Base-by-base conservation (phyloP, 2,113 vertebrate genomes). In the Phaetusa simplex region DNA sequence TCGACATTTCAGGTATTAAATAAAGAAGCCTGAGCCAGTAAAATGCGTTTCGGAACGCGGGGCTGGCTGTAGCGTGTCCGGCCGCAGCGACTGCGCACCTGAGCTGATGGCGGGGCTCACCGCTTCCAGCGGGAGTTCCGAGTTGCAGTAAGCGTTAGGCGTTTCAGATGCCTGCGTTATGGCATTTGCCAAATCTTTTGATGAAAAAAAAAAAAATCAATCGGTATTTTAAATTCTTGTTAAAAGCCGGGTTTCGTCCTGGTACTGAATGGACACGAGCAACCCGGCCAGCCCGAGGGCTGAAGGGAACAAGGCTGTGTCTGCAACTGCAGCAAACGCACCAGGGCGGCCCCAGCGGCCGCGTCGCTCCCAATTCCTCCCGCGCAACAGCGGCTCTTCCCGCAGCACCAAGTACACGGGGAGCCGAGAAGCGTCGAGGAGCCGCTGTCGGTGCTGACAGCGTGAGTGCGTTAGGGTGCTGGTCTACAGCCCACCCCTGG, bases 401-500 rank as follows among this genome's bases (percentile, higher is more conserved):
- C 47, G 12, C 21, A 2, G 5, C 15, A 30, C 29, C 1, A 18
- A 53, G 18, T 1, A 1, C 9, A 11, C 10, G 3, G 53, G 47
- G 23, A 59, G 49, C 36, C 1, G 2, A 26, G 27, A 17, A 45
- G 19, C 14, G 2, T 3, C 5, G 14, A 14, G 14, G 64, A 38
- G 4, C 2, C 16, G 22, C 32, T 3, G n/a, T 5, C 2, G 0
- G 73, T 12, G 70, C 40, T 11, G 32, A 11, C 53, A 11, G 42
- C 1, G 5, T 3, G 12, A 7, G 58, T 0, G 2, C 18, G 1
- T 6, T 6, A 5, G 49, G 2, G 19, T 16, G 69, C 58, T 1
- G 1, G 5, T 26, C 19, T 38, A 2, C 30, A 9, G 36, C 43
- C 8, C 11, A 2, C 14, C 47, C 49, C 14, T 0, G 12, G 55